phyloP scores from a whole-genome alignment of 2,113 vertebrate species.

The Ophiodon elongatus region DNA sequence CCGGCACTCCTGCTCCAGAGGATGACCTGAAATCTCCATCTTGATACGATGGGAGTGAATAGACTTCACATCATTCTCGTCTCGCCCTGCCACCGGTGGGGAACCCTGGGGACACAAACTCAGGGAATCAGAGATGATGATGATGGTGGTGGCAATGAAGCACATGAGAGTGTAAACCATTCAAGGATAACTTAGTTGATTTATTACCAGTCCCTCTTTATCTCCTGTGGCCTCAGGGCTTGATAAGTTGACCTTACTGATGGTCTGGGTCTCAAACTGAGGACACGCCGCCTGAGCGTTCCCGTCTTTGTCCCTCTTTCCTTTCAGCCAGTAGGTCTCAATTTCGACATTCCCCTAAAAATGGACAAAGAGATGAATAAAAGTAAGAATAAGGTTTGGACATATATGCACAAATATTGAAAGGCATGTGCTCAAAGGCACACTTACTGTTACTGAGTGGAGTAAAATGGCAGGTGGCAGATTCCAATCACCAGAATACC shows the following conservation, averaged over 20 bases:
- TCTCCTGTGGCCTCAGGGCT: slow-evolving; percentile 62
- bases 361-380: not conserved
- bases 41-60: slow-evolving; percentile 77
- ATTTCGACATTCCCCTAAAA: slow-evolving; percentile 83
- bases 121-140: slow-evolving; percentile 25
- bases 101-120: slow-evolving; percentile 66
- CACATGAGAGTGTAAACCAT: slow-evolving; percentile 9
- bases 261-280: slow-evolving; percentile 83
- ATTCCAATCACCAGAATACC: slow-evolving; percentile 17
- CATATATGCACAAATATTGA: slow-evolving; percentile 4
- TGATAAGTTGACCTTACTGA: slow-evolving; percentile 75
- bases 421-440: slow-evolving; percentile 6
- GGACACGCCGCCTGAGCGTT: slow-evolving; percentile 84
- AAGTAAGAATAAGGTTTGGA: not conserved
- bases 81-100: slow-evolving; percentile 68
- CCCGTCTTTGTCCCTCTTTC: slow-evolving; percentile 83
- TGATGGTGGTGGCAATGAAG: slow-evolving; percentile 19
- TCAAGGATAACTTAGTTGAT: not conserved
- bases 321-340: slow-evolving; percentile 85
- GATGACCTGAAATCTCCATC: slow-evolving; percentile 80
- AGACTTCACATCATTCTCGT: slow-evolving; percentile 79
- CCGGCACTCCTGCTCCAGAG: slow-evolving; percentile 73
- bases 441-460: not conserved
- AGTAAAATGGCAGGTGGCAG: slow-evolving; percentile 13
- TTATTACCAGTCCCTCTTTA: slow-evolving; percentile 74